Evolutionary conservation across 1,140 invertebrate species (phyloP).

Genomic region (Cydia fagiglandana): DNA sequence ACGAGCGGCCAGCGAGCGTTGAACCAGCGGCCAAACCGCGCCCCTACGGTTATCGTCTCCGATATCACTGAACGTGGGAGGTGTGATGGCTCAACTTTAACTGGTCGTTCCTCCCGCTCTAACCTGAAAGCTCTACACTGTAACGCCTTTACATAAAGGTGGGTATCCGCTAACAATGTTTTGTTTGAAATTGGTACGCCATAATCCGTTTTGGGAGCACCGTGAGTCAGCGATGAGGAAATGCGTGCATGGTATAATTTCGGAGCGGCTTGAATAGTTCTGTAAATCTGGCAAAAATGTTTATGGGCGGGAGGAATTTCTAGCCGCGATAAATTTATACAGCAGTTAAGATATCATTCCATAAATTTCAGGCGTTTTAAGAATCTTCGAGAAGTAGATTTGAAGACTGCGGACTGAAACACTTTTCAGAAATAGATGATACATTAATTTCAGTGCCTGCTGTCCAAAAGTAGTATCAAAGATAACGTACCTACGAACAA

Average conservation of each 20-base stretch:
- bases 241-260: conserved; percentile 77
- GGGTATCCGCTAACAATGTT: conserved; percentile 38
- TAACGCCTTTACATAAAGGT: conserved; percentile 36
- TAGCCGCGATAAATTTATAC: background rate
- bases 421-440: background rate
- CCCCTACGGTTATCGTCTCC: conserved; percentile 43
- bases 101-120: conserved; percentile 54
- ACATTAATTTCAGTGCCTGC: no score
- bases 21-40: conserved; percentile 42
- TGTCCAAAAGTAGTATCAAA: no score
- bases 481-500: no score
- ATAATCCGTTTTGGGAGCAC: conserved; percentile 76
- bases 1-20: conserved; percentile 53
- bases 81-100: conserved; percentile 48
- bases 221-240: conserved; percentile 76
- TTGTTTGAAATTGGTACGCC: conserved; percentile 55
- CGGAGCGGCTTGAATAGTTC: conserved; percentile 69
- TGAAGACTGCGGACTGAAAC: background rate
- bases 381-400: conserved; percentile 20
- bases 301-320: conserved; percentile 42
- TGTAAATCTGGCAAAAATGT: conserved; percentile 65
- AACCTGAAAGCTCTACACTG: conserved; percentile 37
- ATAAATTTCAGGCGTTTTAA: conserved; percentile 15
- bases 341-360: conserved; percentile 7
- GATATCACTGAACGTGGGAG: conserved; percentile 42